A percentile compares a stretch with the other conserved stretches of the same genome.
Conservation (phyloP, 1,140 invertebrate genomes). For the Gryllus bimaculatus region DNA sequence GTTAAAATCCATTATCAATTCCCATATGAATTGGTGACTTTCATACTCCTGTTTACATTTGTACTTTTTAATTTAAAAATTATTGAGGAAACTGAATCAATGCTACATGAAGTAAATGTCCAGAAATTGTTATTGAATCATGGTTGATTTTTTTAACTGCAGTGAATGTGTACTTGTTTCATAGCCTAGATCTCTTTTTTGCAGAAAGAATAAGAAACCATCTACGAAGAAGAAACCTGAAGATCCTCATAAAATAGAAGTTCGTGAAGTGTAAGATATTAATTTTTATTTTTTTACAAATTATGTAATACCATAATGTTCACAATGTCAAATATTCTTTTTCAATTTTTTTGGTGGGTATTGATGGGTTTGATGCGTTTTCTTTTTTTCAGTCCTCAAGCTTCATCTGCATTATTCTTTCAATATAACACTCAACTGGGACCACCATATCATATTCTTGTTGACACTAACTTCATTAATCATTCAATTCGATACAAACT, state of each 20-base stretch:
- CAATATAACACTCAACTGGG: slow-evolving; percentile 98
- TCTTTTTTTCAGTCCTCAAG: slow-evolving; percentile 53
- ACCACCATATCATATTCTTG: slow-evolving; percentile 91
- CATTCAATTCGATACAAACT: slow-evolving; percentile 98
- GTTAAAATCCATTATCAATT: no score
- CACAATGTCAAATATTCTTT: background rate
- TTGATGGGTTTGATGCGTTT: background rate
- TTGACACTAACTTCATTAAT: slow-evolving; percentile 99
- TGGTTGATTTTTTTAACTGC: no score
- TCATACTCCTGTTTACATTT: no score
- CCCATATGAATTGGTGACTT: no score
- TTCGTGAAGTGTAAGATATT: slow-evolving; percentile 58
- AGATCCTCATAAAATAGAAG: slow-evolving; percentile 64
- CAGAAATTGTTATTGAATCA: no score
- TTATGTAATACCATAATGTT: background rate
- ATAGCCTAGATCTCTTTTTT: no score
- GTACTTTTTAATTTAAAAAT: no score
- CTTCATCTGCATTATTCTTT: slow-evolving; percentile 90
- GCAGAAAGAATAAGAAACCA: slow-evolving; percentile 26
- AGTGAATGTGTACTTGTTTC: no score
- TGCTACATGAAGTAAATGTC: no score
- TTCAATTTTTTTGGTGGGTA: background rate
- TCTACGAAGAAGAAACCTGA: slow-evolving; percentile 60
- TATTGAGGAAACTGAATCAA: no score
- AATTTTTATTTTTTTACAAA: background rate